Evolutionary conservation across 2,797 vertebrate genomes (phyloP).

Genomic region (Myotis vivesi): DNA sequence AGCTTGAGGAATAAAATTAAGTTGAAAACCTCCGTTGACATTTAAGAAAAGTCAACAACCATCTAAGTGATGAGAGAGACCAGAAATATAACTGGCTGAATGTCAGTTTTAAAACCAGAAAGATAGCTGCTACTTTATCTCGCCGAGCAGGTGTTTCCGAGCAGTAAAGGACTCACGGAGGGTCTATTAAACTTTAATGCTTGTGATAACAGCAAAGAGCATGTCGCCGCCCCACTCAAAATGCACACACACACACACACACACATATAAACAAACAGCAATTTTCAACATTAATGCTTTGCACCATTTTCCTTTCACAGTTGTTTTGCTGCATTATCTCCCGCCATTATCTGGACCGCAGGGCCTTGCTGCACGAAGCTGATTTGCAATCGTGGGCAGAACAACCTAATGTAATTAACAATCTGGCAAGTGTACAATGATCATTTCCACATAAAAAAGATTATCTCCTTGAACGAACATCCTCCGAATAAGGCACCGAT

Average conservation of each 20-base stretch:
- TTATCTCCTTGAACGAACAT: slow-evolving; percentile 81
- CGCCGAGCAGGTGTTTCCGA: slow-evolving; percentile 81
- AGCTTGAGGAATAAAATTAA: slow-evolving; percentile 74
- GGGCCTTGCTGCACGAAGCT: slow-evolving; percentile 77
- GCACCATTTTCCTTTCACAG: slow-evolving; percentile 62
- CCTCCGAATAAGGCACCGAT: slow-evolving; percentile 80
- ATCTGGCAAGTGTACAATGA: slow-evolving; percentile 84
- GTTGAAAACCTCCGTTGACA: slow-evolving; percentile 84
- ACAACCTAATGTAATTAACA: slow-evolving; percentile 85
- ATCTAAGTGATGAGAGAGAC: slow-evolving; percentile 81
- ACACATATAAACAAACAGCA: slow-evolving; percentile 73
- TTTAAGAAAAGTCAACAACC: slow-evolving; percentile 87
- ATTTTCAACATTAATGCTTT: slow-evolving; percentile 79
- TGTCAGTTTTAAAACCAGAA: slow-evolving; percentile 85
- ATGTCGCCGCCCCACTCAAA: slow-evolving; percentile 56
- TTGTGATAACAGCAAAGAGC: slow-evolving; percentile 73
- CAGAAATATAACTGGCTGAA: slow-evolving; percentile 82
- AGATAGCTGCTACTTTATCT: slow-evolving; percentile 88
- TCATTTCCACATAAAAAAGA: slow-evolving; percentile 83
- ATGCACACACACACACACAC: slow-evolving; percentile 67
- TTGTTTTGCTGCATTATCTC: slow-evolving; percentile 83
- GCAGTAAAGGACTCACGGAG: slow-evolving; percentile 79
- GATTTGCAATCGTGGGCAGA: slow-evolving; percentile 78
- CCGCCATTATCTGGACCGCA: slow-evolving; percentile 80
- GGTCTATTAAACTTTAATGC: slow-evolving; percentile 84